A percentile compares a stretch with the other conserved stretches of the same genome.
These are phyloP conservation scores for Oxycera nigricornis DNA, from an alignment of 2,888 invertebrate genomes.

Conservation along the genomic window DNA sequence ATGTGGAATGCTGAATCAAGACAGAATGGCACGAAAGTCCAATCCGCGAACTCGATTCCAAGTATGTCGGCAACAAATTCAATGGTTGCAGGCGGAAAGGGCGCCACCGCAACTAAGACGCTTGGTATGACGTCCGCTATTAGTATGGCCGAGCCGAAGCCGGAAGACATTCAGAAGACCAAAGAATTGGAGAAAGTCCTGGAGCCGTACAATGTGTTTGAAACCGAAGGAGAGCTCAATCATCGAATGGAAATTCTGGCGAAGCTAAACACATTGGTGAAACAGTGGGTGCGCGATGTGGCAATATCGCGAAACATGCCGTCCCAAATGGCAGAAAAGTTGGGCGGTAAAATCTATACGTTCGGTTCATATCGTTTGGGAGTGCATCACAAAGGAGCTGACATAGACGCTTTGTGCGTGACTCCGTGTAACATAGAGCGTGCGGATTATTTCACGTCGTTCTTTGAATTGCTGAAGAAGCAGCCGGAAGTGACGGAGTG, in stretches of 20 bases:
- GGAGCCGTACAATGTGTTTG: slow-evolving; percentile 86
- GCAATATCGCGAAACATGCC: slow-evolving; percentile 93
- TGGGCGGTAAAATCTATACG: slow-evolving; percentile 99
- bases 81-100: neutral
- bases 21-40: slow-evolving; percentile 54
- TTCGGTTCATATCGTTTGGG: slow-evolving; percentile 97
- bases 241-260: slow-evolving; percentile 86
- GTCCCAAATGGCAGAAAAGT: slow-evolving; percentile 83
- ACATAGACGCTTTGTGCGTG: slow-evolving; percentile 98
- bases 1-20: slow-evolving; percentile 61
- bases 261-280: slow-evolving; percentile 87
- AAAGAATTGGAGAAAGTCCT: slow-evolving; percentile 77
- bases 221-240: slow-evolving; percentile 87
- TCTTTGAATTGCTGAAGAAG: slow-evolving; percentile 87
- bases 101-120: slow-evolving; percentile 43
- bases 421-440: slow-evolving; percentile 95
- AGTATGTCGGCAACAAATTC: slow-evolving; percentile 32
- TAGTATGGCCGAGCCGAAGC: slow-evolving; percentile 81
- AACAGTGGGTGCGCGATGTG: slow-evolving; percentile 92
- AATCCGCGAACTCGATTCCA: neutral
- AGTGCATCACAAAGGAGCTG: slow-evolving; percentile 97
- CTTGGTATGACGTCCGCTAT: slow-evolving; percentile 95
- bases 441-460: slow-evolving; percentile 93
- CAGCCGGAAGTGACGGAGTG: slow-evolving; percentile 86
- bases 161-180: slow-evolving; percentile 73